Percentiles rank a stretch among this genome's conserved stretches.
Conservation (phyloP, 2,888 invertebrate species). For the Ormyrus nitidulus region DNA sequence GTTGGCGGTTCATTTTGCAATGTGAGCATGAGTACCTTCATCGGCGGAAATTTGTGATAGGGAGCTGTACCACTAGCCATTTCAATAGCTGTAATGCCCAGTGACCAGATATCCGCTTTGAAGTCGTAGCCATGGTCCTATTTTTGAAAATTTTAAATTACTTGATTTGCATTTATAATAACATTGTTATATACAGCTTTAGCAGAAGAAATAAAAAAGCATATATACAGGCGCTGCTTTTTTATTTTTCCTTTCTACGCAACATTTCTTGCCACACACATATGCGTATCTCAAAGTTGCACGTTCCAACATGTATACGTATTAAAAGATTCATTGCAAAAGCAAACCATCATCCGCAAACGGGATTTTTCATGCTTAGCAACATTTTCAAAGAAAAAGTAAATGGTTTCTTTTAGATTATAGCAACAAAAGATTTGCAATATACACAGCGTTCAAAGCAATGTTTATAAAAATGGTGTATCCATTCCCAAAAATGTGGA, state of each 20-base stretch:
- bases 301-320: slow-evolving; percentile 7
- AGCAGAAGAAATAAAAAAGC: slow-evolving; percentile 28
- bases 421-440: slow-evolving; percentile 2
- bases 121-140: slow-evolving; percentile 98
- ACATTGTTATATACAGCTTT: neutral
- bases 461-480: slow-evolving; percentile 16
- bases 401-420: neutral
- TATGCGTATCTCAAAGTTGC: slow-evolving; percentile 5
- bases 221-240: slow-evolving; percentile 1
- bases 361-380: slow-evolving; percentile 42
- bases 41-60: slow-evolving; percentile 98
- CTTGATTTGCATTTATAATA: slow-evolving; percentile 11
- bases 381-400: slow-evolving; percentile 21
- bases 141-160: slow-evolving; percentile 58
- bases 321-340: slow-evolving; percentile 46
- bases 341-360: slow-evolving; percentile 32
- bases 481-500: slow-evolving; percentile 4
- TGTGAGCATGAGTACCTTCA: slow-evolving; percentile 99
- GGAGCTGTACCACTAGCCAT: slow-evolving; percentile 99
- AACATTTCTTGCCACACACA: slow-evolving; percentile 35
- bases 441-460: slow-evolving; percentile 16
- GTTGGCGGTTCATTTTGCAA: slow-evolving; percentile 98
- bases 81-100: slow-evolving; percentile 98
- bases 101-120: slow-evolving; percentile 96
- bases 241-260: slow-evolving; percentile 14